Base-by-base conservation (phyloP, 2,113 vertebrate species). In the Thinocorus orbignyianus region DNA sequence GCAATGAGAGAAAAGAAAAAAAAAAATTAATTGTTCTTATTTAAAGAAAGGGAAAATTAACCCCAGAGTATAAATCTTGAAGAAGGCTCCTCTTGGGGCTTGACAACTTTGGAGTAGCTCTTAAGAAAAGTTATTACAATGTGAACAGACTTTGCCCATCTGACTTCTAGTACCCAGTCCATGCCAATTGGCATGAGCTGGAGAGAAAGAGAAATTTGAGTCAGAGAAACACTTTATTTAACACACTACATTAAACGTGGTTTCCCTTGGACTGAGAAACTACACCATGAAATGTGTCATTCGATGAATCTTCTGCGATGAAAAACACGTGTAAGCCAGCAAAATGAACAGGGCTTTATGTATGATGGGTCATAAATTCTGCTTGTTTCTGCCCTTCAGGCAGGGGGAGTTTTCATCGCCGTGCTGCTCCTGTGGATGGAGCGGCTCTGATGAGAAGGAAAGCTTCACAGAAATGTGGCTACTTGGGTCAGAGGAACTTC, bases 191-290 rank as follows among this genome's bases (percentile, higher is more conserved):
- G 69, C 86, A 54, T 52, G 54, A 46, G 55, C 44, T 78, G 92
- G 73, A 78, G 77, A 84, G 81, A 78, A 78, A 71, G 64, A 91
- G 79, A 90, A 95, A 69, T 46, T 42, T n/a, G 82, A 95, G 88
- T 83, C 73, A 81, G 73, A 90, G 86, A 52, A 93, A 84, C 68
- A 77, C 89, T 93, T 86, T 93, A 71, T 92, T 93, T 92, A 88
- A 90, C 86, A 92, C 79, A 92, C 44, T 84, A 87, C 69, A 69
- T 93, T 93, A 92, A 96, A 78, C 15, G 12, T 55, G 69, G 73
- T 95, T 95, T 95, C 93, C 79, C 55, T 92, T 90, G 86, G 86
- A 81, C 61, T 66, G 86, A 69, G 78, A 93, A 93, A 65, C 64
- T 61, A 51, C 35, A 39, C 46, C 73, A 65, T 73, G 95, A 88